Conservation (phyloP, 2,888 invertebrate species). For the Marronus borbonicus region DNA sequence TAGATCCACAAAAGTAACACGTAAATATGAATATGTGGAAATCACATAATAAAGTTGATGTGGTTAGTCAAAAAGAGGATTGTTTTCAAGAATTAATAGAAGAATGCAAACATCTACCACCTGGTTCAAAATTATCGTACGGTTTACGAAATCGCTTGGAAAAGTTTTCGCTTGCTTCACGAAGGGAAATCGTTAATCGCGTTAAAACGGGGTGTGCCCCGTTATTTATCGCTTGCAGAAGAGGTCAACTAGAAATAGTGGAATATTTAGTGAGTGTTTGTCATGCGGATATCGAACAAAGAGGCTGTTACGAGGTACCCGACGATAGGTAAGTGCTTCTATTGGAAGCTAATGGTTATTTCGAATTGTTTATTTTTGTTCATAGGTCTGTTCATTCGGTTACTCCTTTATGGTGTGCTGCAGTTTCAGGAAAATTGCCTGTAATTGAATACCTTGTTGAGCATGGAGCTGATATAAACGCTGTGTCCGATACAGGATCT, state of each 20-base stretch:
- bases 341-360: background rate
- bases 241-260: slow-evolving; percentile 87
- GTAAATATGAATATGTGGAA: slow-evolving; percentile 63
- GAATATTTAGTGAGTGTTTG: slow-evolving; percentile 89
- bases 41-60: slow-evolving; percentile 63
- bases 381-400: slow-evolving; percentile 82
- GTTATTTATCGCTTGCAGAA: slow-evolving; percentile 84
- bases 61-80: slow-evolving; percentile 69
- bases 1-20: background rate
- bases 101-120: slow-evolving; percentile 79
- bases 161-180: slow-evolving; percentile 74
- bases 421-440: slow-evolving; percentile 86
- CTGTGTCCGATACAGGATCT: slow-evolving; percentile 89
- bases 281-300: slow-evolving; percentile 88
- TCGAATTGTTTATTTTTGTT: background rate
- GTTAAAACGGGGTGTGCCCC: slow-evolving; percentile 86
- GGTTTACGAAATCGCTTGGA: slow-evolving; percentile 73
- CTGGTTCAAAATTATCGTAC: slow-evolving; percentile 78
- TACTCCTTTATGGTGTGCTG: slow-evolving; percentile 94
- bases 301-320: slow-evolving; percentile 87
- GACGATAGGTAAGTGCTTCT: slow-evolving; percentile 76
- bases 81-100: slow-evolving; percentile 77
- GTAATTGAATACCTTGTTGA: slow-evolving; percentile 85
- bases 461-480: slow-evolving; percentile 89
- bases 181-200: slow-evolving; percentile 80